These are phyloP conservation scores for Drosophila helvetica DNA, from an alignment of 2,888 invertebrate genomes.

Conservation along the genomic window DNA sequence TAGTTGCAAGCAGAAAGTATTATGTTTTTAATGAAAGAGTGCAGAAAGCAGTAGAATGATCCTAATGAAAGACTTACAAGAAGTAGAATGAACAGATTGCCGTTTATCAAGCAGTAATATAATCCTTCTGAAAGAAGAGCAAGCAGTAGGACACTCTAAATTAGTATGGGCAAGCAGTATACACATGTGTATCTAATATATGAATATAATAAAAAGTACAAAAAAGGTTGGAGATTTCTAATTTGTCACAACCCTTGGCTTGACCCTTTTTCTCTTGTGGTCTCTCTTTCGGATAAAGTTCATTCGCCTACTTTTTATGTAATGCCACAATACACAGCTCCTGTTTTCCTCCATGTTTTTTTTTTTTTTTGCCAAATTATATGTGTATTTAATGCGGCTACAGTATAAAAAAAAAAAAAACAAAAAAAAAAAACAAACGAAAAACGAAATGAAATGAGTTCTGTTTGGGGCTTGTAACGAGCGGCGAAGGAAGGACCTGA, in stretches of 20 bases:
- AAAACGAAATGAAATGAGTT: slow-evolving; percentile 32
- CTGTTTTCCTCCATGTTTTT: slow-evolving; percentile 19
- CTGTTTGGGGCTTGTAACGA: slow-evolving; percentile 32
- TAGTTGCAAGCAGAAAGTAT: too few relatives aligned
- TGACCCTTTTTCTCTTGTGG: slow-evolving; percentile 55
- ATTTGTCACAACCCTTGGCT: slow-evolving; percentile 17
- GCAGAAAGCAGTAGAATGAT: too few relatives aligned
- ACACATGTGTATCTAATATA: not conserved
- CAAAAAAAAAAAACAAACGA: slow-evolving; percentile 3
- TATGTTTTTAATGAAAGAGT: too few relatives aligned
- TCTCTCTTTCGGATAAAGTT: slow-evolving; percentile 36
- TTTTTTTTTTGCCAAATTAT: slow-evolving; percentile 45
- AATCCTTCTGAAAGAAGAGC: not conserved
- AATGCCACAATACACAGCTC: slow-evolving; percentile 34
- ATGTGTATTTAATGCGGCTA: slow-evolving; percentile 61
- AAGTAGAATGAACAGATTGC: too few relatives aligned
- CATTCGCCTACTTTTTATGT: slow-evolving; percentile 56
- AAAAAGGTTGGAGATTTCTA: not conserved
- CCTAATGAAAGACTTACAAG: too few relatives aligned
- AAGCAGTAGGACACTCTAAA: not conserved
- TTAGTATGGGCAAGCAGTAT: not conserved
- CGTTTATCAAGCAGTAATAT: not conserved
- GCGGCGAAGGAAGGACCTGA: slow-evolving; percentile 25
- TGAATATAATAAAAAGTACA: not conserved
- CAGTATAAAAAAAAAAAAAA: slow-evolving; percentile 30